Evolutionary conservation across 2,113 vertebrate genomes (phyloP).

Genomic region (Acrocephalus arundinaceus): DNA sequence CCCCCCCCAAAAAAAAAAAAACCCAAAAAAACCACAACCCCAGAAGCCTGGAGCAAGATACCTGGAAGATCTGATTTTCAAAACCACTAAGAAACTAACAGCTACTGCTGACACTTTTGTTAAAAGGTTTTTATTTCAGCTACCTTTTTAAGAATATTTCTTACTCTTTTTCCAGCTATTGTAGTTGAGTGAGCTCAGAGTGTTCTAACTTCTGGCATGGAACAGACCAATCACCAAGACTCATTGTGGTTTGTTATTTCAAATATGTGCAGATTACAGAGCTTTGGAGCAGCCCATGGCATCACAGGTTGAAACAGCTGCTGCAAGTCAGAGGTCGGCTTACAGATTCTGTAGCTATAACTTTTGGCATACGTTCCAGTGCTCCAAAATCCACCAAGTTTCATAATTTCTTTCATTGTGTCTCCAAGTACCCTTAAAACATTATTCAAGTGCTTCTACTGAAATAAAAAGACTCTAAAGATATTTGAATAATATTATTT

Average conservation of each 20-base stretch:
- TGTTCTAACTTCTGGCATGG: neutral
- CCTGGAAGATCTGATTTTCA: neutral
- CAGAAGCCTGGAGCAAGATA: neutral
- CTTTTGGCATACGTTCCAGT: neutral
- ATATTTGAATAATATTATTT: neutral
- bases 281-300: neutral
- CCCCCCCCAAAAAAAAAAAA: too few species aligned
- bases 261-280: neutral
- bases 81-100: constrained; percentile 3
- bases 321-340: neutral
- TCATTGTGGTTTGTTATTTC: neutral
- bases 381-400: neutral
- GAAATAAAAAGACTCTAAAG: neutral
- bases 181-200: neutral
- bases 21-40: rapidly evolving
- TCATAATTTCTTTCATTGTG: neutral
- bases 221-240: neutral
- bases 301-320: neutral
- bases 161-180: neutral
- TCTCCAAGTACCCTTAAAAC: neutral
- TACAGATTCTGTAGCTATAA: neutral
- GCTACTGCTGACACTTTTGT: neutral
- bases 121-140: neutral
- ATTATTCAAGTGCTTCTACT: neutral
- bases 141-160: neutral